These are phyloP conservation scores for Synanthedon formicaeformis DNA, from an alignment of 2,888 invertebrate genomes.

Conservation along the genomic window DNA sequence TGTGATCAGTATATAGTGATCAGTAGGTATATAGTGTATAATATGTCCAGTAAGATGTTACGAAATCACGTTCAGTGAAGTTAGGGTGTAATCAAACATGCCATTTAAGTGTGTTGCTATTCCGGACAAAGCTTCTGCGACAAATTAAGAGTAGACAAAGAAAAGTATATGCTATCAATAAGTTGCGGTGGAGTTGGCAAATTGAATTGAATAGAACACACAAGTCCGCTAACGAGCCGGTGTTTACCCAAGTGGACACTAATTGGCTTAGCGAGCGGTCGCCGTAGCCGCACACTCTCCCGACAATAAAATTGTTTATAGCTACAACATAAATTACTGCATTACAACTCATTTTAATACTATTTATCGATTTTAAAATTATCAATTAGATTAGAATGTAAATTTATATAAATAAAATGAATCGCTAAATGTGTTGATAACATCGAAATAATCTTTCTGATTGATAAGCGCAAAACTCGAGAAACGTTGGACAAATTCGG, in stretches of 20 bases:
- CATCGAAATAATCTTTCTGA: too few species aligned
- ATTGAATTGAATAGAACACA: slow-evolving; percentile 69
- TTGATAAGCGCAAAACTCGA: too few species aligned
- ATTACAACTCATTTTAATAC: too few species aligned
- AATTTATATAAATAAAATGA: too few species aligned
- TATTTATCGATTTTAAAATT: too few species aligned
- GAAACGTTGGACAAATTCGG: too few species aligned
- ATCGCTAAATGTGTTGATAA: too few species aligned
- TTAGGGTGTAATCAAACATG: neutral
- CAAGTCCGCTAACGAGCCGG: slow-evolving; percentile 68
- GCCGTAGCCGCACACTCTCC: slow-evolving; percentile 27
- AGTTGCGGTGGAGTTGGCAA: slow-evolving; percentile 59
- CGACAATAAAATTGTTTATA: neutral
- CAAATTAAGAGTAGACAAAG: slow-evolving; percentile 44
- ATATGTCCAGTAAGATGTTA: too few species aligned
- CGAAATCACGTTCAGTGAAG: too few species aligned
- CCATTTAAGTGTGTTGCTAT: slow-evolving; percentile 11
- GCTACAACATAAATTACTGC: neutral
- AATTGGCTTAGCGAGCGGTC: slow-evolving; percentile 69
- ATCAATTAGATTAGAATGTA: too few species aligned
- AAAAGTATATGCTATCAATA: slow-evolving; percentile 57
- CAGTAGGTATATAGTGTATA: too few species aligned
- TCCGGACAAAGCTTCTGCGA: slow-evolving; percentile 17
- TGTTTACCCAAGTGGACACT: slow-evolving; percentile 70
- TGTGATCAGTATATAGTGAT: too few species aligned